phyloP scores from a whole-genome alignment of 1,140 invertebrate genomes.

The Palaemon carinicauda region DNA sequence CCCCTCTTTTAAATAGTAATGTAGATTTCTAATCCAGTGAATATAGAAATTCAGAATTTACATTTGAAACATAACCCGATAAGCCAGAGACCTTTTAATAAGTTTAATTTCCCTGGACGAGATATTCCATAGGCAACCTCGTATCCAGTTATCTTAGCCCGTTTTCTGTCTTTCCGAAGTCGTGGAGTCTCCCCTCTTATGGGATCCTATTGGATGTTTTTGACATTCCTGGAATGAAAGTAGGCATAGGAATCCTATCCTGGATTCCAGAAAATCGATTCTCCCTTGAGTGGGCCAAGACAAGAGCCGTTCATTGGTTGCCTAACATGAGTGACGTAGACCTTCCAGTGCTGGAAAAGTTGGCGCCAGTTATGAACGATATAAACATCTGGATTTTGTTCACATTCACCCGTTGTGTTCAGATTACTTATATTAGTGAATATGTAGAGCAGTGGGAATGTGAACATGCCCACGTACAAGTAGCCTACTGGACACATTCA shows the following conservation, averaged over 20 bases:
- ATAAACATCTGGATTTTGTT: no score
- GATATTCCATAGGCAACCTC: conserved; percentile 35
- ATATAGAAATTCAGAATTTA: no score
- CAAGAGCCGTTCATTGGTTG: not conserved
- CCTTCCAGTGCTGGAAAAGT: not conserved
- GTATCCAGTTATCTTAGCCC: not conserved
- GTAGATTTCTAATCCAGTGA: no score
- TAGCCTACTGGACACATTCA: no score
- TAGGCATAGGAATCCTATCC: conserved; percentile 52
- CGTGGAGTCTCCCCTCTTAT: not conserved
- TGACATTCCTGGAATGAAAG: conserved; percentile 57
- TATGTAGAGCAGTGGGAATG: not conserved
- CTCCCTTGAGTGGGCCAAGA: not conserved
- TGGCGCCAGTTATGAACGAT: not conserved
- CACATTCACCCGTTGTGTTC: no score
- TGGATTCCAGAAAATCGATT: conserved; percentile 50
- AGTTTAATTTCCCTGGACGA: no score
- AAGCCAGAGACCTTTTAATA: no score
- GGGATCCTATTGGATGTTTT: conserved; percentile 45
- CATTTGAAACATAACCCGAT: no score
- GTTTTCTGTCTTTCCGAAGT: conserved; percentile 28
- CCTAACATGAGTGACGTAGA: not conserved
- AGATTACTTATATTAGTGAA: not conserved
- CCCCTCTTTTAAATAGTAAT: no score
- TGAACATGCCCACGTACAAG: no score